These are phyloP conservation scores for Spongia lamella DNA, from an alignment of 37 sponge, comb jelly and placozoan species.

Conservation along the genomic window DNA sequence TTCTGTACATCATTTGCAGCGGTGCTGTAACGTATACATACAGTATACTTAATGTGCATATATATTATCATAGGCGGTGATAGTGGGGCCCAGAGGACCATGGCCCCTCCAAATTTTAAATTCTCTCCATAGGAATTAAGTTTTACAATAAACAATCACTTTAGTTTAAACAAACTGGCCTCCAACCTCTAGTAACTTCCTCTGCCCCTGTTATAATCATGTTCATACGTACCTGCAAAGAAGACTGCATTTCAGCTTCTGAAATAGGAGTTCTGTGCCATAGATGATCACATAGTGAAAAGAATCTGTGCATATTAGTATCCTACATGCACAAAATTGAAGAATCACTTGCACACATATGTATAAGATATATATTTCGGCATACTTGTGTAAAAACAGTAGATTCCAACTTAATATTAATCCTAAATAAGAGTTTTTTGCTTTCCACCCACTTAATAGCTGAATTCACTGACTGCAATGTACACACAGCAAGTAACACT, in stretches of 20 bases:
- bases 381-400: slow-evolving; percentile 78
- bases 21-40: too few species aligned
- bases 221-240: not conserved
- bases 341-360: not conserved
- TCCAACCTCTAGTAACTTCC: too few species aligned
- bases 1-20: too few species aligned
- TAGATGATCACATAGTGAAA: slow-evolving; percentile 34
- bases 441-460: slow-evolving; percentile 81
- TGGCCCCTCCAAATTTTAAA: too few species aligned
- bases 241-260: not conserved
- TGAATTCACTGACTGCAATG: slow-evolving; percentile 26
- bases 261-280: not conserved
- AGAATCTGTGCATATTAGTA: slow-evolving; percentile 31
- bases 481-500: not conserved
- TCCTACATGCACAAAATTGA: not conserved
- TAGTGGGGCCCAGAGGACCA: too few species aligned
- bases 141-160: too few species aligned
- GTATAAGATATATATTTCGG: not conserved
- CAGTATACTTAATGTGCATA: too few species aligned
- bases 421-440: slow-evolving; percentile 64
- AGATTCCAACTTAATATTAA: slow-evolving; percentile 51
- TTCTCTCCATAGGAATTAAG: too few species aligned
- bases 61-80: too few species aligned
- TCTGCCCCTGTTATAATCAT: too few species aligned
- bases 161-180: too few species aligned